Evolutionary conservation across 2,888 invertebrate species (phyloP).

Genomic region (Sphinx pinastri): DNA sequence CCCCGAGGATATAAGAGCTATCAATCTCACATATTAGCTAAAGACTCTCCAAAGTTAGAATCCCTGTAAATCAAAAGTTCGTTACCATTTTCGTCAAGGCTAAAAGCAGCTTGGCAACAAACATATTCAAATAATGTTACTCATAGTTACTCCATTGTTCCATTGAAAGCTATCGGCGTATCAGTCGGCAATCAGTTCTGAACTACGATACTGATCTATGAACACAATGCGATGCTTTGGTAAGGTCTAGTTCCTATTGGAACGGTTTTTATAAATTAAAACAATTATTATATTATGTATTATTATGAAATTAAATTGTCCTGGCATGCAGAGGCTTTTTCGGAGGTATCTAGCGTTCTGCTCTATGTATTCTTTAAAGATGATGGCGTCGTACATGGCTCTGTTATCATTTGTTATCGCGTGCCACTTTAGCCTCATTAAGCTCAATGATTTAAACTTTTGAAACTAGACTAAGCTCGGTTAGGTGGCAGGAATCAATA

Average conservation of each 20-base stretch:
- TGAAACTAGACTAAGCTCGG: too few species aligned
- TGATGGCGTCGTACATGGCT: too few species aligned
- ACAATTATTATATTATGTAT: neutral
- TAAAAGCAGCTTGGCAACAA: slow-evolving; percentile 13
- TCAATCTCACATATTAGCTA: neutral
- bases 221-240: slow-evolving; percentile 15
- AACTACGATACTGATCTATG: neutral
- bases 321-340: too few species aligned
- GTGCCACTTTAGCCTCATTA: too few species aligned
- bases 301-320: too few species aligned
- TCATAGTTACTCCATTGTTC: slow-evolving; percentile 16
- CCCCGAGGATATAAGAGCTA: neutral
- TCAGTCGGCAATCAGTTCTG: slow-evolving; percentile 6
- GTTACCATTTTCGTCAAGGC: neutral
- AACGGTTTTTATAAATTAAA: neutral
- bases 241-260: neutral
- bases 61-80: neutral
- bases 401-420: too few species aligned
- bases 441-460: too few species aligned
- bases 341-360: too few species aligned
- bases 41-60: too few species aligned
- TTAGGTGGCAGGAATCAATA: too few species aligned
- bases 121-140: slow-evolving; percentile 9
- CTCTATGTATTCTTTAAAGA: too few species aligned
- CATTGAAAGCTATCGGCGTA: slow-evolving; percentile 22